Percentiles rank a stretch among this genome's conserved stretches.
Conservation (phyloP, 2,888 invertebrate genomes). For the Synanthedon vespiformis region DNA sequence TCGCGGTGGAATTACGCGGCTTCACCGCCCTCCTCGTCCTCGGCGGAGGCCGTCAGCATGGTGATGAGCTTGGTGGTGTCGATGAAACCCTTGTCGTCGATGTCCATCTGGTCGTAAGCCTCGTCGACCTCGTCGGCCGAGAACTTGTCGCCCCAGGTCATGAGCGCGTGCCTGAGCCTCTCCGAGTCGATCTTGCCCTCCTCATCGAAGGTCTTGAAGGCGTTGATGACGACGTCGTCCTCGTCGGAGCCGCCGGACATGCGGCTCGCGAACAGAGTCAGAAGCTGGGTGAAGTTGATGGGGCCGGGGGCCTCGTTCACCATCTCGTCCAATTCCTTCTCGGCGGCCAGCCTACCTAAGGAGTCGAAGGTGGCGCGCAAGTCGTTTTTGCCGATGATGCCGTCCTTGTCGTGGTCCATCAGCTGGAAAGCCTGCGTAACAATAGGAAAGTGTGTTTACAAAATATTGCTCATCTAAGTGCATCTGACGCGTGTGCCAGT, state of each 20-base stretch:
- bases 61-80: constrained; percentile 88
- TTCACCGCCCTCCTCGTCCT: constrained; percentile 79
- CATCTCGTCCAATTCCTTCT: constrained; percentile 94
- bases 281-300: constrained; percentile 94
- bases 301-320: constrained; percentile 88
- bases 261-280: constrained; percentile 91
- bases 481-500: background rate
- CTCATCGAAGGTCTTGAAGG: constrained; percentile 93
- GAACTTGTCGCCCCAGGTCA: constrained; percentile 96
- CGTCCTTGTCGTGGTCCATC: constrained; percentile 96
- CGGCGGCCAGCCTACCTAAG: constrained; percentile 88
- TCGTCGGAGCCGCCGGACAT: constrained; percentile 94
- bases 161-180: constrained; percentile 89
- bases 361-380: constrained; percentile 92
- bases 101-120: constrained; percentile 92
- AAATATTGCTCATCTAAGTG: background rate
- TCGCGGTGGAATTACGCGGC: constrained; percentile 42
- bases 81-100: constrained; percentile 91
- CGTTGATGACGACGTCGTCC: constrained; percentile 91
- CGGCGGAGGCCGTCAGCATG: constrained; percentile 88
- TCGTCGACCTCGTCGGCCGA: constrained; percentile 88
- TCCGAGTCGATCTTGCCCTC: constrained; percentile 91
- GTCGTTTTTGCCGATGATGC: constrained; percentile 90
- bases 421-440: constrained; percentile 86
- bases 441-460: background rate